Evolutionary conservation across 2,888 invertebrate species (phyloP).

Genomic region (Chironomus tentans): DNA sequence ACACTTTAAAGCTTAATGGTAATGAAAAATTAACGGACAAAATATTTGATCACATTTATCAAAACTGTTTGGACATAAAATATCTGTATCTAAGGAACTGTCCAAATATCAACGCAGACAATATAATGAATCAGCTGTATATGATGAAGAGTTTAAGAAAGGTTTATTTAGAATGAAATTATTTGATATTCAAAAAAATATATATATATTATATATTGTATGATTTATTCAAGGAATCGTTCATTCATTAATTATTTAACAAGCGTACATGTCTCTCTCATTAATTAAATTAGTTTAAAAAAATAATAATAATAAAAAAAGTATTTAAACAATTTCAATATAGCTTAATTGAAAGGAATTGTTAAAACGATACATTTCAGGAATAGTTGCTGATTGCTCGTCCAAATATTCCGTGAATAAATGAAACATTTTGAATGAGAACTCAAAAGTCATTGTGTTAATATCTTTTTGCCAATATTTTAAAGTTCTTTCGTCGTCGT

Average conservation of each 20-base stretch:
- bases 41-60: conserved; percentile 25
- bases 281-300: too few relatives aligned
- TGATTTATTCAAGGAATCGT: background rate
- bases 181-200: background rate
- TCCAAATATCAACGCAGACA: background rate
- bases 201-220: background rate
- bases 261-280: background rate
- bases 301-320: background rate
- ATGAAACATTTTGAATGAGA: conserved; percentile 21
- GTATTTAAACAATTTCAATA: background rate
- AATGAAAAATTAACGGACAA: background rate
- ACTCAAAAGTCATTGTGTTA: conserved; percentile 5
- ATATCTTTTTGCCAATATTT: conserved; percentile 25
- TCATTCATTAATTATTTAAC: background rate
- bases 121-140: conserved; percentile 11
- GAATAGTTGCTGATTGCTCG: background rate
- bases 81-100: conserved; percentile 15
- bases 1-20: conserved; percentile 15
- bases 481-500: conserved; percentile 11
- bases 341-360: conserved; percentile 23
- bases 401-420: conserved; percentile 1
- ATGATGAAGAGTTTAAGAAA: conserved; percentile 9
- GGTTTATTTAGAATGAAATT: conserved; percentile 23
- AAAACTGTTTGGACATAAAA: conserved; percentile 11
- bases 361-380: conserved; percentile 10